Evolutionary conservation across 2,888 invertebrate species (phyloP).

Genomic region (Entomobrya multifasciata): DNA sequence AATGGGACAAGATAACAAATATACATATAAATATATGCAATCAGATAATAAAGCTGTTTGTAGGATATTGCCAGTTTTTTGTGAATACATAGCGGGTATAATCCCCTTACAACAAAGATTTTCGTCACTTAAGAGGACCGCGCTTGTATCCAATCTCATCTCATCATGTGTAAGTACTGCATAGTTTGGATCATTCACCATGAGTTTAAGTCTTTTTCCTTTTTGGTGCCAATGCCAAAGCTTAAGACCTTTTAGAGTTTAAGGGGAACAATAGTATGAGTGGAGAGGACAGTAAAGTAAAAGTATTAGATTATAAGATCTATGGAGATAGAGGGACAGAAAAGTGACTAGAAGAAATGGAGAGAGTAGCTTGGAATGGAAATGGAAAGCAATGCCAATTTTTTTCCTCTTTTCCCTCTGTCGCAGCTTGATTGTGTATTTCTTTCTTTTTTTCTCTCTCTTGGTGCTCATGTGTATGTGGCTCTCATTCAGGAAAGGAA

Average conservation of each 20-base stretch:
- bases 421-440: constrained; percentile 14
- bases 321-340: constrained; percentile 3
- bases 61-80: constrained; percentile 60
- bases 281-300: constrained; percentile 21
- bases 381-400: constrained; percentile 67
- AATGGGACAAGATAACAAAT: constrained; percentile 6
- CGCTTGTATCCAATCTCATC: constrained; percentile 63
- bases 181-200: constrained; percentile 39
- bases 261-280: constrained; percentile 60
- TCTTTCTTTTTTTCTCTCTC: constrained; percentile 45
- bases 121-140: neutral
- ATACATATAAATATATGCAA: constrained; percentile 28
- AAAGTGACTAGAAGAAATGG: constrained; percentile 21
- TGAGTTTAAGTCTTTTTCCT: constrained; percentile 23
- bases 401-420: constrained; percentile 38
- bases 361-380: neutral
- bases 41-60: constrained; percentile 54
- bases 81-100: constrained; percentile 4
- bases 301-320: constrained; percentile 37
- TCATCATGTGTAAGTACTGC: constrained; percentile 43
- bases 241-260: constrained; percentile 55
- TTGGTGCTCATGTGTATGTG: constrained; percentile 12
- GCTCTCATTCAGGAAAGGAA: constrained; percentile 31
- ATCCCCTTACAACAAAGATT: constrained; percentile 35
- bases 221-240: constrained; percentile 62